Evolutionary conservation across 2,113 vertebrate species (phyloP).

Genomic region (Dicerorhinus sumatrensis): DNA sequence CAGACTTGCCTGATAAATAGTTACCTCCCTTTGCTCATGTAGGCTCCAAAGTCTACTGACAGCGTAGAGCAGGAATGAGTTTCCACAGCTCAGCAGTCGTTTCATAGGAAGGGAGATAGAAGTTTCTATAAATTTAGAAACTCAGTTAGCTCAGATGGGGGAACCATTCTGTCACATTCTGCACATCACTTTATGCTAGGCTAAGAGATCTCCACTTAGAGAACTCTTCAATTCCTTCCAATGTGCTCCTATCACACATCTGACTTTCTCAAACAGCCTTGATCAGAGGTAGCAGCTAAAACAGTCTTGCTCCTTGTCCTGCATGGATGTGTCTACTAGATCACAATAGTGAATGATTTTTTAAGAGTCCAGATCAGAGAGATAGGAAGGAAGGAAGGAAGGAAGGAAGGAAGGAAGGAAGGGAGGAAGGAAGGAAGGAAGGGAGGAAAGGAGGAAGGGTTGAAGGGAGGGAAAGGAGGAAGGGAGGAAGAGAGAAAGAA

Average conservation of each 20-base stretch:
- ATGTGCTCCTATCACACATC: neutral
- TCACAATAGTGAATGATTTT: neutral
- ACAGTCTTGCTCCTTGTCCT: neutral
- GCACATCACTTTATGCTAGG: neutral
- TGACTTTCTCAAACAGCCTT: neutral
- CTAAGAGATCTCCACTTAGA: neutral
- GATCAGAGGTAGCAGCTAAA: neutral
- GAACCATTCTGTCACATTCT: neutral
- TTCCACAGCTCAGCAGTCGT: neutral
- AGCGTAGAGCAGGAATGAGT: neutral
- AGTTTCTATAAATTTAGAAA: neutral
- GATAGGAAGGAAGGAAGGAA: neutral
- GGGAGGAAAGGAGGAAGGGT: accelerated
- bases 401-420: neutral
- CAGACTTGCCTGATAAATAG: neutral
- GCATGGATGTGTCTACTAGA: neutral
- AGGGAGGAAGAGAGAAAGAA: neutral
- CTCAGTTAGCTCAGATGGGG: neutral
- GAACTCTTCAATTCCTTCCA: neutral
- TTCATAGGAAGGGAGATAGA: neutral
- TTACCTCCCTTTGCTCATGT: neutral
- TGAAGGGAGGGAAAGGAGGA: too few species aligned
- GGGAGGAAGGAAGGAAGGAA: accelerated
- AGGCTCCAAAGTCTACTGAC: neutral
- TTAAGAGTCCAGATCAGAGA: neutral